Evolutionary conservation across 2,797 vertebrate species (phyloP).

Genomic region (Gobio occitaniae): DNA sequence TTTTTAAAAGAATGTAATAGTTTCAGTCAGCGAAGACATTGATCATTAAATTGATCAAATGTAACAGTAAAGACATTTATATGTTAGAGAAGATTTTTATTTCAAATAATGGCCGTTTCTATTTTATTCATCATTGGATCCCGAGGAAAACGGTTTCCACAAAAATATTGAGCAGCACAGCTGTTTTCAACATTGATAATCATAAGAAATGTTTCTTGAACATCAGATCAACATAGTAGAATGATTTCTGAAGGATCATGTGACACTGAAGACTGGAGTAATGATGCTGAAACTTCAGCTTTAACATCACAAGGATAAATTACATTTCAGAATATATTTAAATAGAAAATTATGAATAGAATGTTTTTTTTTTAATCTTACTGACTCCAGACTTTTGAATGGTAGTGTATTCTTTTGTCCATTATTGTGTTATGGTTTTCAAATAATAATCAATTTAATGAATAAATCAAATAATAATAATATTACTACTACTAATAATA

Average conservation of each 20-base stretch:
- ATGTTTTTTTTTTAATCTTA: no score
- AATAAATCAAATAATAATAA: not conserved
- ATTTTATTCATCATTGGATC: not conserved
- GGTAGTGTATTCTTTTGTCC: not conserved
- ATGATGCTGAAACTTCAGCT: not conserved
- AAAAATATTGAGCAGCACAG: not conserved
- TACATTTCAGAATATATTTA: not conserved
- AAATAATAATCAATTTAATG: not conserved
- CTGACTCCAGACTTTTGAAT: not conserved
- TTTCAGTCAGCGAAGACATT: not conserved
- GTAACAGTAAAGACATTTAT: not conserved
- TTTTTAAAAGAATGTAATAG: not conserved
- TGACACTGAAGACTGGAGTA: not conserved
- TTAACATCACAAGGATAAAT: not conserved
- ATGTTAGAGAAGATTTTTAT: not conserved
- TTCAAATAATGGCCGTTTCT: not conserved
- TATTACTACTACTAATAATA: not conserved
- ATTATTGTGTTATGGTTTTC: not conserved
- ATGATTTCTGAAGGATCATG: not conserved
- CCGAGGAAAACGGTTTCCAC: no score
- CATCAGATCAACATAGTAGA: not conserved
- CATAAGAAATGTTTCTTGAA: no score
- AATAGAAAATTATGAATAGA: no score
- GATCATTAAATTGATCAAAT: not conserved
- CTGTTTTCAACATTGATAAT: not conserved